Evolutionary conservation across 2,797 vertebrate species (phyloP).

Genomic region (Hapalemur alaotrensis): DNA sequence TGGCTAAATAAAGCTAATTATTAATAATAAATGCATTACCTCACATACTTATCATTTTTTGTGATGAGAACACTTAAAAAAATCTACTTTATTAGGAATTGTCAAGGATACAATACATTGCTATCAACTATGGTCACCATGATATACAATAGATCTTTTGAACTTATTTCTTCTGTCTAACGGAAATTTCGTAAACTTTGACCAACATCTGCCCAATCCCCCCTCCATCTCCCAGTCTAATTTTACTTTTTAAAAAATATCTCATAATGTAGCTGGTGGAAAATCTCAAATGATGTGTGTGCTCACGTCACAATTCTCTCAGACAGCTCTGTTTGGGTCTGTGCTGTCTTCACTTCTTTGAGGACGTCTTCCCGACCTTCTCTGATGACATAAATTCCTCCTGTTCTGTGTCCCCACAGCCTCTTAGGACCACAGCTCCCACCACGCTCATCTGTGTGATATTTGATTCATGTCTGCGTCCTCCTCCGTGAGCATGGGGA

Average conservation of each 20-base stretch:
- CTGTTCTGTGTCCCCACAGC: background rate
- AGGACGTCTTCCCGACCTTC: background rate
- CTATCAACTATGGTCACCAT: background rate
- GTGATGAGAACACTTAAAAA: background rate
- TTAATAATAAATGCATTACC: background rate
- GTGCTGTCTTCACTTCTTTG: background rate
- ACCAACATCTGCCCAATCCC: too few relatives aligned
- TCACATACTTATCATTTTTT: background rate
- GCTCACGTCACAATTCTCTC: background rate
- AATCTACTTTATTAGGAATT: background rate
- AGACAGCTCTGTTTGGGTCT: background rate
- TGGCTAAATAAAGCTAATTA: background rate
- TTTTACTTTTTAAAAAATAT: background rate
- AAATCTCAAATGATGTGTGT: background rate
- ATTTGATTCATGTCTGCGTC: background rate
- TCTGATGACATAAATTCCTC: background rate
- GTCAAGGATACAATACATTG: background rate
- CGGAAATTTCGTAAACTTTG: background rate
- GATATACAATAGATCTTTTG: background rate
- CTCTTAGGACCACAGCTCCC: accelerated
- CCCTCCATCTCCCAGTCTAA: background rate
- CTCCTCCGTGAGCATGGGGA: background rate
- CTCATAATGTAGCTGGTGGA: background rate
- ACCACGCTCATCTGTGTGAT: accelerated
- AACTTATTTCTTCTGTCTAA: background rate